Base-by-base conservation (phyloP, 2,113 vertebrate species). In the Hiodon tergisus region DNA sequence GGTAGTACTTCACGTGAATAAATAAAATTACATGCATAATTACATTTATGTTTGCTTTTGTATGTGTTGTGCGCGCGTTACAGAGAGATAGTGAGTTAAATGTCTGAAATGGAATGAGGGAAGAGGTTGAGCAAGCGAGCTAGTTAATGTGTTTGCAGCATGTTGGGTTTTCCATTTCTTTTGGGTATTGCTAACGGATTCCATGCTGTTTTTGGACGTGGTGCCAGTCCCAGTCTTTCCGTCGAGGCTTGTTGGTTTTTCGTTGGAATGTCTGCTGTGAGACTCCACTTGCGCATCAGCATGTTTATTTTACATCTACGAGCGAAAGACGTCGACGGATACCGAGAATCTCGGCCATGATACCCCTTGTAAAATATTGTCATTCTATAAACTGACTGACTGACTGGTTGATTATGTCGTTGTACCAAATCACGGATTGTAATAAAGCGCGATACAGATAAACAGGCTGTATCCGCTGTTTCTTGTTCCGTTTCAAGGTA, bases 161-260 rank as follows among this genome's bases (percentile, higher is more conserved):
- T 78, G 83, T 84, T 31, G 80, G 31, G 79, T 81, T 83, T 83
- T 86, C 76, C 75, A 66, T 85, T 83, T 80, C 77, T 83, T 80
- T 77, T 63, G 68, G 77, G 77, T 80, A 78, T 79, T 81, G 81
- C 76, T 79, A 81, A 81, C 80, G 76, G 79, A 83, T 81, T 82
- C 80, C 80, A 69, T 81, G 82, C 83, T 83, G 83, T 85, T 83
- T 86, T 83, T 75, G 86, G 82, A 81, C 75, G 50, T n/a, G 59
- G 79, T 83, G 78, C 78, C 84, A 80, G 75, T 57, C 76, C 75
- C 78, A 53, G 60, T 71, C 72, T 80, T 77, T 83, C 85, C 77
- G 73, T 75, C 74, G 69, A 77, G 79, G 72, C 78, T 74, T 76
- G 71, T 75, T 79, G 80, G 77, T 79, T 80, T 80, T 77, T 82